Base-by-base conservation (phyloP, 2,888 invertebrate genomes). In the Meiosimyza decipiens region DNA sequence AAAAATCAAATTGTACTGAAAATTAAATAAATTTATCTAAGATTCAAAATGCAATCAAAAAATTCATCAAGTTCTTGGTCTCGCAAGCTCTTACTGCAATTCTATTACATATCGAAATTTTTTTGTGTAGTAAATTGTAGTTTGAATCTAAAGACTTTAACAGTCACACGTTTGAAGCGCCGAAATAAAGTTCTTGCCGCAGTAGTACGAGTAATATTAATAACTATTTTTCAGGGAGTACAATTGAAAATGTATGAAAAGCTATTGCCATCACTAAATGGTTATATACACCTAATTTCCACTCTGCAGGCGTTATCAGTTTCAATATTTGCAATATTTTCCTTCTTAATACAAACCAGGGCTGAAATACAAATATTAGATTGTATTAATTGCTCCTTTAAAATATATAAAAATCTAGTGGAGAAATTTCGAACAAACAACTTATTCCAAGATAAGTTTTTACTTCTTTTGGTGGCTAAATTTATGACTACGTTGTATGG, bases 361-460 rank as follows among this genome's bases (percentile, higher is more conserved):
- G 68, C 76, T 0, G 82, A 82, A 57, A 9, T 57, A 1, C 40
- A 69, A 1, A 73, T 81, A 12, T 73, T 77, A 33, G 60, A 64
- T n/a, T 70, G 83, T 55, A 15, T 83, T 5, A 82, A 82, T 73
- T 76, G 77, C 2, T 82, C 82, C 33, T 71, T 83, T 16, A 22
- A 66, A 6, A 71, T 83, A 6, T 80, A 80, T 52, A 63, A 65
- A 1, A 63, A 73, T 63, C 78, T 84, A 60, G 71, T 67, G 6
- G 9, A 22, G 0, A 63, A 78, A 57, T 79, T 77, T 12, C 62
- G 71, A 0, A n/a, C 66, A 11, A 22, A 16, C 0, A 64, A 77
- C 3, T 64, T 82, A 3, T 78, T 84, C 5, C 66, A 77, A 5
- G 11, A 51, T 6, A 79, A 79, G 33, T 83, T 83, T 63, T 7